phyloP scores from a whole-genome alignment of 2,888 invertebrate genomes.

The Pheosia tremula region DNA sequence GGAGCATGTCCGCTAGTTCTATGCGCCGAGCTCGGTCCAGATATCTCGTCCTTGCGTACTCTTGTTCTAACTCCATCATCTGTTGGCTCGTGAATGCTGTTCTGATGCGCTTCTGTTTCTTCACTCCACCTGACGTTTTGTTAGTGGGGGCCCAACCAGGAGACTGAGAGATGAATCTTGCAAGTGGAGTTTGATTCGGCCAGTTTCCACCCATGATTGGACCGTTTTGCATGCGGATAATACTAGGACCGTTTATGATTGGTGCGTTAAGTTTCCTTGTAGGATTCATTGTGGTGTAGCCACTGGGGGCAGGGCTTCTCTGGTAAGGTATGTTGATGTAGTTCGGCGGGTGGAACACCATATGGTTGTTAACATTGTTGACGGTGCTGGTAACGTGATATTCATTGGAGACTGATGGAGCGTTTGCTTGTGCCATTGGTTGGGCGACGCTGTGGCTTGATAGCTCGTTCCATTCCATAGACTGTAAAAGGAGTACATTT shows the following conservation, averaged over 20 bases:
- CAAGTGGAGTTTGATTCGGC: slow-evolving; percentile 22
- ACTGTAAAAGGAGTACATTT: slow-evolving; percentile 37
- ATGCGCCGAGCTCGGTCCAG: slow-evolving; percentile 89
- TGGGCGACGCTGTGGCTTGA: slow-evolving; percentile 24
- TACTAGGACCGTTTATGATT: slow-evolving; percentile 20
- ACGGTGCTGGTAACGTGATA: slow-evolving; percentile 27
- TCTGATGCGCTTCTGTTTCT: slow-evolving; percentile 86
- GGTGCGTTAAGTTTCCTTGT: slow-evolving; percentile 11
- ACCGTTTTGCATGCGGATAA: slow-evolving; percentile 25
- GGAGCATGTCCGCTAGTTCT: slow-evolving; percentile 75
- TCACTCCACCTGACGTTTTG: slow-evolving; percentile 44
- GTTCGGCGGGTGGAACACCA: slow-evolving; percentile 22
- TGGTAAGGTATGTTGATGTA: slow-evolving; percentile 27
- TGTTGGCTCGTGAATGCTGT: slow-evolving; percentile 92
- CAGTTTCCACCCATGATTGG: slow-evolving; percentile 18
- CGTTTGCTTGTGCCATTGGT: slow-evolving; percentile 13
- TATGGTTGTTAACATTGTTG: slow-evolving; percentile 22
- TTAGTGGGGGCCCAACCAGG: slow-evolving; percentile 28
- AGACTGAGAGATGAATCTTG: slow-evolving; percentile 32
- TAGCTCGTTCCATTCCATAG: slow-evolving; percentile 40
- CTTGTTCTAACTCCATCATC: slow-evolving; percentile 89
- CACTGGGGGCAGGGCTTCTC: slow-evolving; percentile 10
- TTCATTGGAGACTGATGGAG: slow-evolving; percentile 21
- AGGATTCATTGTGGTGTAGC: slow-evolving; percentile 14
- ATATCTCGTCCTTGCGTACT: slow-evolving; percentile 88